Percentiles rank a stretch among this genome's conserved stretches.
These are phyloP conservation scores for Saguinus imperator DNA, from an alignment of 2,113 vertebrate species.

Conservation along the genomic window DNA sequence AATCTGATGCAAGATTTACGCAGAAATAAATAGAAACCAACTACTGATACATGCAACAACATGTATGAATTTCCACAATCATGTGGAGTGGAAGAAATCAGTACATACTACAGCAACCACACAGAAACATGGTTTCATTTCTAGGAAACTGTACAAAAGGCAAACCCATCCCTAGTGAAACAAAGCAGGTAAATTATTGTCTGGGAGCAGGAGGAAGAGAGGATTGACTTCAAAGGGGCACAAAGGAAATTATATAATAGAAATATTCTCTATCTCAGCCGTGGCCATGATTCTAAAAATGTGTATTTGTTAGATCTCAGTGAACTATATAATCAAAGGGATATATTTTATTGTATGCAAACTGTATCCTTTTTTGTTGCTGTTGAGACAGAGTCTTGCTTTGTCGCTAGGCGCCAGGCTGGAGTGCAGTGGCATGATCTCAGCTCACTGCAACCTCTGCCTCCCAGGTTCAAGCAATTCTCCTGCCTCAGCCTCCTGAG, in stretches of 20 bases:
- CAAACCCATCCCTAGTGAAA: background rate
- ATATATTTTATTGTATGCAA: background rate
- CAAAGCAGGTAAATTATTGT: background rate
- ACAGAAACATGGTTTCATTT: background rate
- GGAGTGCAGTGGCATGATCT: no score
- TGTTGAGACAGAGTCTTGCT: no score
- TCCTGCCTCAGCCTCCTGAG: no score
- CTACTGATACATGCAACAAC: background rate
- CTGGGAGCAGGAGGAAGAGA: background rate
- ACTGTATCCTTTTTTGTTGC: background rate
- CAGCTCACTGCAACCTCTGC: no score
- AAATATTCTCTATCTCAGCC: background rate
- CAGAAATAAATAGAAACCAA: constrained; percentile 8
- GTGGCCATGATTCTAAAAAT: background rate
- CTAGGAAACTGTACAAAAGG: background rate
- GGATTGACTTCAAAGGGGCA: background rate
- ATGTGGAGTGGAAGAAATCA: background rate
- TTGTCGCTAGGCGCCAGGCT: no score
- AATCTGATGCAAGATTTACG: constrained; percentile 1
- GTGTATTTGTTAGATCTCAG: constrained; percentile 7
- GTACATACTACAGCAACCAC: background rate
- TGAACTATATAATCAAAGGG: background rate
- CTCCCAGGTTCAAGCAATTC: no score
- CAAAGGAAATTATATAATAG: background rate
- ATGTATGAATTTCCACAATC: background rate